phyloP scores from a whole-genome alignment of 1,140 invertebrate species.

The Drosophila equinoxialis region DNA sequence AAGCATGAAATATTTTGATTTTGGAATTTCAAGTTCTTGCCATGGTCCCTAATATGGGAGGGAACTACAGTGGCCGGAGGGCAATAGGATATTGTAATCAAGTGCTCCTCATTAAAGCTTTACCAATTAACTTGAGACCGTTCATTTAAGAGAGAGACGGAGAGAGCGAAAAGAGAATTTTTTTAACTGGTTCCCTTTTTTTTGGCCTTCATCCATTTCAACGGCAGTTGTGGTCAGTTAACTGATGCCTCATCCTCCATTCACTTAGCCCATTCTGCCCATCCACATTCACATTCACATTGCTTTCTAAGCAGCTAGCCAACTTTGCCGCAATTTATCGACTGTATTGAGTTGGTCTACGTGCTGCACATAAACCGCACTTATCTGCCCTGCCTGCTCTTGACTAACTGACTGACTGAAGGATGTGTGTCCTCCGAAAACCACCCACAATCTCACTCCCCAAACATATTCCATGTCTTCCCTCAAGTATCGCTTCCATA shows the following conservation, averaged over 20 bases:
- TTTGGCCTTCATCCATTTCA: slow-evolving; percentile 15
- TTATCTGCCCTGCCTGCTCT: slow-evolving; percentile 61
- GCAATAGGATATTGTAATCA: slow-evolving; percentile 46
- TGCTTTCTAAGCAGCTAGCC: slow-evolving; percentile 56
- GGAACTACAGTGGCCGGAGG: no score
- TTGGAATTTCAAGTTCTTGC: slow-evolving; percentile 48
- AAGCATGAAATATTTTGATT: slow-evolving; percentile 37
- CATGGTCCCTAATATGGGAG: background rate
- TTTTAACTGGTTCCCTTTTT: slow-evolving; percentile 53
- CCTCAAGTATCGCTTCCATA: slow-evolving; percentile 23
- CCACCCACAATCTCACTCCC: background rate
- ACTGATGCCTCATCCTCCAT: background rate
- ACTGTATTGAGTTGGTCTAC: slow-evolving; percentile 76
- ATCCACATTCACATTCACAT: background rate
- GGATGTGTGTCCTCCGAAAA: slow-evolving; percentile 27
- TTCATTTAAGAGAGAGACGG: slow-evolving; percentile 23
- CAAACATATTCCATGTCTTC: background rate
- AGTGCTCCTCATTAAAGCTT: slow-evolving; percentile 28
- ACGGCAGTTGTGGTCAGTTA: slow-evolving; percentile 21
- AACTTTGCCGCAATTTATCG: slow-evolving; percentile 65
- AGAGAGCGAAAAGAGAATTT: slow-evolving; percentile 27
- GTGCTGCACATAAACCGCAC: slow-evolving; percentile 78
- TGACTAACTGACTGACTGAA: slow-evolving; percentile 76
- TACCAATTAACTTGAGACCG: slow-evolving; percentile 29
- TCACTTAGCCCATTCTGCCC: background rate